These are phyloP conservation scores for Eueides isabella DNA, from an alignment of 1,140 invertebrate genomes.

Conservation along the genomic window DNA sequence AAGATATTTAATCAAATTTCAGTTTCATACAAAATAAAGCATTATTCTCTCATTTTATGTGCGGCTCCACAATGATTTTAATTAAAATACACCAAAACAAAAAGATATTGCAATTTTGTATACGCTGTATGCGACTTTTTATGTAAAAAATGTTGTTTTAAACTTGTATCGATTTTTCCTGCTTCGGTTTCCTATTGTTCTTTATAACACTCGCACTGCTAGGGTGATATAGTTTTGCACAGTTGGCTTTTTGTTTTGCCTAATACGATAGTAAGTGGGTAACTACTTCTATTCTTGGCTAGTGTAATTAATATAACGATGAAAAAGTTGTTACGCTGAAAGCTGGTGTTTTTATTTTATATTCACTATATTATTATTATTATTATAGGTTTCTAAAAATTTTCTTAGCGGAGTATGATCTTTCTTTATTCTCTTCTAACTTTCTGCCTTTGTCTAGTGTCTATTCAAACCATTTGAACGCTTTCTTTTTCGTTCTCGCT, in stretches of 20 bases:
- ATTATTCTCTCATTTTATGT: not conserved
- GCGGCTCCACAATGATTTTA: conserved; percentile 11
- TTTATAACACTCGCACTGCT: not conserved
- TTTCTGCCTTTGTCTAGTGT: too few species aligned
- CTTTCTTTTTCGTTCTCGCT: too few species aligned
- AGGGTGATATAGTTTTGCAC: not conserved
- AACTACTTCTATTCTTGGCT: not conserved
- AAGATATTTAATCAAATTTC: not conserved
- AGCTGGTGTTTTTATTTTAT: not conserved
- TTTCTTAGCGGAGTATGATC: too few species aligned
- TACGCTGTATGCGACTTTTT: conserved; percentile 8
- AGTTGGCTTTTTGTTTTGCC: not conserved
- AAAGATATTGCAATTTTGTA: conserved; percentile 19
- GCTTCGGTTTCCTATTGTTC: conserved; percentile 3
- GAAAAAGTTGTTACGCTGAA: too few species aligned
- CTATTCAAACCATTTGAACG: too few species aligned
- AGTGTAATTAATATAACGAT: not conserved
- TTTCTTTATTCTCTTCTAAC: too few species aligned
- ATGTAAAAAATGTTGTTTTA: conserved; percentile 12
- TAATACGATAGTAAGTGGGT: not conserved
- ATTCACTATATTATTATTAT: not conserved
- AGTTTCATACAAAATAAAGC: not conserved
- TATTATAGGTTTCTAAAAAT: too few species aligned
- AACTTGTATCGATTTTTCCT: conserved; percentile 14
- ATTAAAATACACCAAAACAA: conserved; percentile 17